phyloP scores from a whole-genome alignment of 1,140 invertebrate genomes.

The Bilobella aurantiaca region DNA sequence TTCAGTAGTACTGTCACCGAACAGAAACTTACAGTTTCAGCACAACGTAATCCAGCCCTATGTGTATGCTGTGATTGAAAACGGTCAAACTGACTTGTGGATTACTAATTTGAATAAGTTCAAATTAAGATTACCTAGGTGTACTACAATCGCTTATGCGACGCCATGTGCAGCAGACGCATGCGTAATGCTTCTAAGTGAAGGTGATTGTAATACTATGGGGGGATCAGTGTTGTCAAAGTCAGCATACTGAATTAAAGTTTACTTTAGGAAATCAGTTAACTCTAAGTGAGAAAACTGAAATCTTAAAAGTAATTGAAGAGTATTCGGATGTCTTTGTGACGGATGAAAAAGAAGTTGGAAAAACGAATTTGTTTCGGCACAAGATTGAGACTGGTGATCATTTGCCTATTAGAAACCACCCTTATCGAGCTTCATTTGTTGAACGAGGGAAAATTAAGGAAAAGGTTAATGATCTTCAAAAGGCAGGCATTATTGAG shows the following conservation, averaged over 20 bases:
- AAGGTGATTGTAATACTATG: neutral
- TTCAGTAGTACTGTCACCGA: neutral
- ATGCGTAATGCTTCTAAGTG: neutral
- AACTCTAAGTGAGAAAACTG: neutral
- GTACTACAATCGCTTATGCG: neutral
- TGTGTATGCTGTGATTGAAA: neutral
- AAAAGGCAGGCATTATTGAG: slow-evolving; percentile 38
- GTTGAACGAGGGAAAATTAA: slow-evolving; percentile 32
- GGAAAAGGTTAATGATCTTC: slow-evolving; percentile 38
- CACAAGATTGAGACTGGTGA: slow-evolving; percentile 17
- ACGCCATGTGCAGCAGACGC: neutral
- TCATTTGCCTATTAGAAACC: neutral
- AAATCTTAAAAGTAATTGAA: neutral
- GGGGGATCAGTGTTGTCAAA: neutral
- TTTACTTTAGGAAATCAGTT: neutral
- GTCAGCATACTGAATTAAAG: neutral
- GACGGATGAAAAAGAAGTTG: neutral
- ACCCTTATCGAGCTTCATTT: slow-evolving; percentile 7
- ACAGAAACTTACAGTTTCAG: neutral
- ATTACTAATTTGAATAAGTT: neutral
- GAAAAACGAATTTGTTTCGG: slow-evolving; percentile 7
- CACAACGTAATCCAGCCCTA: neutral
- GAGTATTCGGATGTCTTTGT: neutral
- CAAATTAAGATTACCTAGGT: neutral
- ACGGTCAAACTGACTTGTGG: neutral